Base-by-base conservation (phyloP, 2,797 vertebrate genomes). In the Mallotus villosus region DNA sequence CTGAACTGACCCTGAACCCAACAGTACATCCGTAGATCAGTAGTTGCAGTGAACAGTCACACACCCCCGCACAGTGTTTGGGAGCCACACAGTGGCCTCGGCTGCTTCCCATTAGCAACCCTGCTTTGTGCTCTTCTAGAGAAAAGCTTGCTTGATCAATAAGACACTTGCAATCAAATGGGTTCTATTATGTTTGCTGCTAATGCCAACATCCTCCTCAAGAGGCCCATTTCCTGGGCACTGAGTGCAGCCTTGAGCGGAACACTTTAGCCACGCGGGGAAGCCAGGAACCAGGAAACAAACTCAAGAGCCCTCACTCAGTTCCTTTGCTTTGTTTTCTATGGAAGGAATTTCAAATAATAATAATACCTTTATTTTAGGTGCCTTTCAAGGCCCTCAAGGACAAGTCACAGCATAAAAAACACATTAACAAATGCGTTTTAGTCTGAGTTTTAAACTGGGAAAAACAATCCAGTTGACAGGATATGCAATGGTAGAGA, bases 121-220 rank as follows among this genome's bases (percentile, higher is more conserved):
- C 46, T 53, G 64, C n/a, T 61, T 46, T 59, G 59, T 77, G 63
- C 51, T 75, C 22, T 64, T 73, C 73, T 63, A 58, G 71, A 70
- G 19, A 74, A 81, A 70, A 71, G 9, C 77, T n/a, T 63, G 25
- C 79, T 63, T 71, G 79, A 90, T 90, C 87, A 74, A 89, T 90
- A 77, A 82, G 68, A 70, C 70, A 74, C 79, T 77, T 71, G 78
- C 84, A 70, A 87, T 76, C 77, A 85, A 89, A 73, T 85, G 84
- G 73, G 82, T 81, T 63, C 58, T 80, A 81, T 88, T 82, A 84
- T 76, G 73, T 74, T 72, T 70, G 69, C 68, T 37, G 55, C 14
- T 65, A 80, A 82, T 69, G 71, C 70, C 76, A 72, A 68, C 51
- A 72, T 62, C 63, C 51, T 67, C 75, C 73, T 80, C 72, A 63